A percentile compares a stretch with the other conserved stretches of the same genome.
Evolutionary conservation across 2,888 invertebrate genomes (phyloP).

Genomic region (Ochlodes sylvanus): DNA sequence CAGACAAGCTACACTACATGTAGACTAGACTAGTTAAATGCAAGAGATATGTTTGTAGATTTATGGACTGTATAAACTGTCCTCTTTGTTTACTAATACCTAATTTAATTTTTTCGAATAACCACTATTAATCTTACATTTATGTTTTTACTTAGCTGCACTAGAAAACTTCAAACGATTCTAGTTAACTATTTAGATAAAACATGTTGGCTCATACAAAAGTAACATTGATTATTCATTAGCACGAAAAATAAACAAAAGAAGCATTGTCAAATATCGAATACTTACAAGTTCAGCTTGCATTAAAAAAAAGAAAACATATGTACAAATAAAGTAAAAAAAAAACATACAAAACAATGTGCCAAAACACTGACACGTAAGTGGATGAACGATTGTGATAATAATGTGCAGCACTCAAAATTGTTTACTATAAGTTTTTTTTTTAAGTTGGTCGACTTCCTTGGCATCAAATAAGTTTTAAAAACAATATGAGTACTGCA

Average conservation of each 20-base stretch:
- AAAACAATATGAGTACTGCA: not conserved
- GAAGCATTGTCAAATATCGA: constrained; percentile 7
- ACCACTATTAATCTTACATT: not conserved
- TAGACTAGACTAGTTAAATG: constrained; percentile 10
- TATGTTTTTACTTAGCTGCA: constrained; percentile 11
- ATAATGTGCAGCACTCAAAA: constrained; percentile 5
- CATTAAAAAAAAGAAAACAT: constrained; percentile 19
- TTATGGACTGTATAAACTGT: not conserved
- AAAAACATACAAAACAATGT: constrained; percentile 18
- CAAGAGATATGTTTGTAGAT: constrained; percentile 5
- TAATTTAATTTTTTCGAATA: not conserved
- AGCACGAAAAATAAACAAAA: constrained; percentile 15
- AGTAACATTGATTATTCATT: constrained; percentile 1
- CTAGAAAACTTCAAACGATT: not conserved
- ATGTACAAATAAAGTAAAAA: not conserved
- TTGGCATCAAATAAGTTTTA: too few relatives aligned
- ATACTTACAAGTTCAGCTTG: constrained; percentile 34
- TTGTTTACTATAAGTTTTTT: too few relatives aligned
- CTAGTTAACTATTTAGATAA: not conserved
- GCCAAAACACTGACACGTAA: constrained; percentile 1
- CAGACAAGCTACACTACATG: constrained; percentile 9
- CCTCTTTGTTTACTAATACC: not conserved
- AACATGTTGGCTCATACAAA: not conserved
- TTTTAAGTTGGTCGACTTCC: too few relatives aligned
- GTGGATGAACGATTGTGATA: constrained; percentile 1